Base-by-base conservation (phyloP, 2,888 invertebrate genomes). In the Pristionchus entomophagus region DNA sequence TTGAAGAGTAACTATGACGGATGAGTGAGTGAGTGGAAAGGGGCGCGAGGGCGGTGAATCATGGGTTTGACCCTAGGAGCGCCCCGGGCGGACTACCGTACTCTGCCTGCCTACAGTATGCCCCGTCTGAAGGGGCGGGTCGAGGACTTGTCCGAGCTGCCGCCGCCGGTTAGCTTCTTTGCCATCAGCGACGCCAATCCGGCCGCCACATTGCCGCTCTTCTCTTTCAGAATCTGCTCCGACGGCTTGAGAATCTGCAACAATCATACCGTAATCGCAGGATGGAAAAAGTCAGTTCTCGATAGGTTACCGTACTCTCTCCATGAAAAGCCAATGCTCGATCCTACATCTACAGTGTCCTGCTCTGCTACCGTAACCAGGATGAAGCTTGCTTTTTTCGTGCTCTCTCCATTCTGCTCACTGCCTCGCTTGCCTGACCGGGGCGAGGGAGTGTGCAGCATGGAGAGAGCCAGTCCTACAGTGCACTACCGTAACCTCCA, bases 211-310 rank as follows among this genome's bases (percentile, higher is more conserved):
- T 84, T 84, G 22, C 41, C 56, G 41, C 85, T 85, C 45, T 77
- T 85, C 56, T 85, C 85, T 56, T 85, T 85, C 38, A 77, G 53
- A 73, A 77, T 73, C 29, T 38, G 41, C 32, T 85, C 85, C 14
- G 73, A 56, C 12, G 85, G 85, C 56, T 85, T 85, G 14, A 85
- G 73, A 77, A 85, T 85, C 85, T 85, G 77, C 1, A 85, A 85
- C n/a, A 19, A 83, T 41, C 22, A n/a, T 81, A 53, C 51, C 12
- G 4, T 14, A 49, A n/a, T 53, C 29, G 14, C 17, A 78, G 8
- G 65, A 59, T 14, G 29, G 0, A 22, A 14, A 77, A 26, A 45
- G 45, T 26, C 41, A 26, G 77, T 45, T 49, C 10, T 29, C 14
- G 45, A 77, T 77, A 12, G 73, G 0, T 32, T n/a, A 4, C 62